phyloP scores from a whole-genome alignment of 1,140 invertebrate species.

The Mycetomoellerius zeteki region DNA sequence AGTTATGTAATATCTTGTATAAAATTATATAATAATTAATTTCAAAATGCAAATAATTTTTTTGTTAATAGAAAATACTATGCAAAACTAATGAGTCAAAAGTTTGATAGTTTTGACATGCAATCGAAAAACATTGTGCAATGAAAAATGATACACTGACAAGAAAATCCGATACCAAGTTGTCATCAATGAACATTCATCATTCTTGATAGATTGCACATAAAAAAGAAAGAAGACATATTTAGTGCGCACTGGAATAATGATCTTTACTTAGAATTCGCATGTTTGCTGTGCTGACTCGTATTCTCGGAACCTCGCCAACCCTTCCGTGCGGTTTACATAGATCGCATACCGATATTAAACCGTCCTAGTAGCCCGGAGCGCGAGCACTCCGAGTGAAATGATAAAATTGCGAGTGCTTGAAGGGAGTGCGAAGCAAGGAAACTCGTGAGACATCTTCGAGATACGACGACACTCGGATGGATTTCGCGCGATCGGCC shows the following conservation, averaged over 20 bases:
- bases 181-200: neutral
- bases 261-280: slow-evolving; percentile 54
- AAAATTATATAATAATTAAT: neutral
- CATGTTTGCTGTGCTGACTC: slow-evolving; percentile 47
- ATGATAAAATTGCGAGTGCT: slow-evolving; percentile 51
- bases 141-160: neutral
- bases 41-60: neutral
- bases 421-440: slow-evolving; percentile 43
- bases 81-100: too few species aligned
- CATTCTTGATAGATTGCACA: neutral
- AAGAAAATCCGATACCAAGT: neutral
- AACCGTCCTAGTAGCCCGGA: slow-evolving; percentile 35
- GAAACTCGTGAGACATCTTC: slow-evolving; percentile 17
- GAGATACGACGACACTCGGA: slow-evolving; percentile 57
- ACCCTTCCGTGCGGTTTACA: slow-evolving; percentile 37
- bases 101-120: neutral
- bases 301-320: slow-evolving; percentile 39
- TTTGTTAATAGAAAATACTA: neutral
- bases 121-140: neutral
- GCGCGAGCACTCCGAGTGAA: slow-evolving; percentile 34
- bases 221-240: slow-evolving; percentile 3
- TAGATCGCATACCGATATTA: slow-evolving; percentile 64
- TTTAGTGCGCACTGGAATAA: slow-evolving; percentile 22
- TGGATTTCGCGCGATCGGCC: slow-evolving; percentile 58
- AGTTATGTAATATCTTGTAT: neutral